Evolutionary conservation across 2,888 invertebrate genomes (phyloP).

Genomic region (Cephus runcator): DNA sequence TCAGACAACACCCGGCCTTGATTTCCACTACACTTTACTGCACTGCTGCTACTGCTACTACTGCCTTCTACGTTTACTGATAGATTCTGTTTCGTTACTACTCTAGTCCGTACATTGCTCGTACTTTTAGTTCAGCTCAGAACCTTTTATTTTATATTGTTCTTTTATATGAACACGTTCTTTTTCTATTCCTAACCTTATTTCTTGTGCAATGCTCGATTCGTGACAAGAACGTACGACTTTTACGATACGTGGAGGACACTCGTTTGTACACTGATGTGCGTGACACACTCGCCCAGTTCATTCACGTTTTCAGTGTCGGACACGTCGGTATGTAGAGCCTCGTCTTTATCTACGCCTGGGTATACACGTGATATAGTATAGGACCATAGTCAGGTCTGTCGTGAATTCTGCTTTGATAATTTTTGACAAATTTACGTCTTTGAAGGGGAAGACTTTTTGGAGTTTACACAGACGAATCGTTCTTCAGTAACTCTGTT

Average conservation of each 20-base stretch:
- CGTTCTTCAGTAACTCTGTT: background rate
- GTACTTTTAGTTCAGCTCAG: background rate
- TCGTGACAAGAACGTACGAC: background rate
- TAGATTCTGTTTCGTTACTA: background rate
- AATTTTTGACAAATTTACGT: background rate
- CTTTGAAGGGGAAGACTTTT: background rate
- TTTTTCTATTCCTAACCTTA: background rate
- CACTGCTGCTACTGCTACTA: background rate
- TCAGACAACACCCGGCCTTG: background rate
- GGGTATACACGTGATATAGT: background rate
- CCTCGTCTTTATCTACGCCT: background rate
- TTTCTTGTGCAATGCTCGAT: background rate
- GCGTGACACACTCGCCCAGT: slow-evolving; percentile 19
- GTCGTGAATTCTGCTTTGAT: background rate
- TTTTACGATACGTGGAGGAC: background rate
- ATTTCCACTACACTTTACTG: background rate
- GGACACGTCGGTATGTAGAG: slow-evolving; percentile 3
- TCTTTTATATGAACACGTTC: background rate
- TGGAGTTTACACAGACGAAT: background rate
- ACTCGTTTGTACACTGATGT: background rate
- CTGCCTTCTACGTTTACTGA: background rate
- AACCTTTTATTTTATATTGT: background rate
- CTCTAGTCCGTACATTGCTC: background rate
- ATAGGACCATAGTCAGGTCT: background rate
- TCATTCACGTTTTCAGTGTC: slow-evolving; percentile 43